Evolutionary conservation across 2,113 vertebrate genomes (phyloP).

Genomic region (Megaceryle torquata): DNA sequence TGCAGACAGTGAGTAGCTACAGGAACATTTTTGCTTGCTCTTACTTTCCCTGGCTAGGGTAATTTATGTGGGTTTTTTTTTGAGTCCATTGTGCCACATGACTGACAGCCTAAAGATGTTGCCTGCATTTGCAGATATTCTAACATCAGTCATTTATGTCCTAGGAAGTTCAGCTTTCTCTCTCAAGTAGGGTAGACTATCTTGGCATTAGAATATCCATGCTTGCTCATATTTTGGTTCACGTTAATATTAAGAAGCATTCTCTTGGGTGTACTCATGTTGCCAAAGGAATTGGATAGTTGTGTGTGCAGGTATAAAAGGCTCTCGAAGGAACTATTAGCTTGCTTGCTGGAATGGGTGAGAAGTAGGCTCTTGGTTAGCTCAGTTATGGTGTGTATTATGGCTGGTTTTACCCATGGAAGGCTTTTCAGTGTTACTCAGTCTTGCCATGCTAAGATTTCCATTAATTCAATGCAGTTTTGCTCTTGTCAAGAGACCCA

Average conservation of each 20-base stretch:
- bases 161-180: neutral
- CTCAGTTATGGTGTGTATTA: neutral
- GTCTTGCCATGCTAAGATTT: neutral
- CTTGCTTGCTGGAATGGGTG: neutral
- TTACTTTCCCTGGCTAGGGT: neutral
- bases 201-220: neutral
- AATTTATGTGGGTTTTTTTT: neutral
- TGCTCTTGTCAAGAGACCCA: neutral
- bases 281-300: neutral
- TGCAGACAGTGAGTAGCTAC: neutral
- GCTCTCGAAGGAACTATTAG: neutral
- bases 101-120: neutral
- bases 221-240: neutral
- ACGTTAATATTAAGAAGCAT: neutral
- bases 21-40: neutral
- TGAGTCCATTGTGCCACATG: neutral
- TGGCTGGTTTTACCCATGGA: neutral
- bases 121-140: neutral
- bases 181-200: neutral
- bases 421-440: neutral
- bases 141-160: rapidly evolving
- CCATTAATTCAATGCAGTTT: neutral
- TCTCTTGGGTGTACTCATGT: neutral
- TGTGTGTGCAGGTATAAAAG: neutral
- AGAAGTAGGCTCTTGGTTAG: neutral